A percentile compares a stretch with the other conserved stretches of the same genome.
These are phyloP conservation scores for Opisthograptis luteolata DNA, from an alignment of 2,888 invertebrate species.

Conservation along the genomic window DNA sequence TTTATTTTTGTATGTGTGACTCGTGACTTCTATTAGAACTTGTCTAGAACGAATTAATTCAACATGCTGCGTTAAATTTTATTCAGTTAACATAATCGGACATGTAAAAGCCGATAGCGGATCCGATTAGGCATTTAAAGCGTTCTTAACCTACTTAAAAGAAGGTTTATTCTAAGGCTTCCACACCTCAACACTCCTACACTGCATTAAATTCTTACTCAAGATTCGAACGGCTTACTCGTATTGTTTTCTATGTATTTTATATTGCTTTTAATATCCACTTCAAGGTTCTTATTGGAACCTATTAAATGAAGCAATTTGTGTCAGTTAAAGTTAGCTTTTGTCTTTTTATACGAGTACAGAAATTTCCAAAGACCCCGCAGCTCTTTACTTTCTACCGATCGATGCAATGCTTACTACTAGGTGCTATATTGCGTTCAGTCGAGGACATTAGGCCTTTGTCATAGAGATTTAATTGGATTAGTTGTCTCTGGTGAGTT, in stretches of 20 bases:
- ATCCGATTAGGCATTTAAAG: conserved; percentile 58
- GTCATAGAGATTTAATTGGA: no score
- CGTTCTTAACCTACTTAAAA: conserved; percentile 63
- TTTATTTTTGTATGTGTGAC: conserved; percentile 46
- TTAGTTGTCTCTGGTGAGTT: no score
- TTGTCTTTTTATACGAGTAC: not conserved
- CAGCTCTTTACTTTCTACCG: no score
- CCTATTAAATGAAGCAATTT: not conserved
- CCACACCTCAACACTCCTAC: conserved; percentile 51
- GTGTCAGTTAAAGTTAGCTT: not conserved
- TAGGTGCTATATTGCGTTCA: no score
- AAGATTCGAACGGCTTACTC: conserved; percentile 23
- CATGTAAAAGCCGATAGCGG: conserved; percentile 36
- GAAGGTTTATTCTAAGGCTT: conserved; percentile 59
- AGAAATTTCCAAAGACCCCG: no score
- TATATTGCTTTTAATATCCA: not conserved
- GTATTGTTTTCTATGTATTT: conserved; percentile 8
- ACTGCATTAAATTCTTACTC: conserved; percentile 36
- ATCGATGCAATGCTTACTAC: no score
- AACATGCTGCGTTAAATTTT: conserved; percentile 33
- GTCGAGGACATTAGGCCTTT: no score
- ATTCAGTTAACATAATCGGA: conserved; percentile 37
- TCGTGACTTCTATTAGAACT: conserved; percentile 32
- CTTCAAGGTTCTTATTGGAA: not conserved
- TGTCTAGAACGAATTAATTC: conserved; percentile 31